Evolutionary conservation across 2,797 vertebrate genomes (phyloP).

Genomic region (Malacoraja senta): DNA sequence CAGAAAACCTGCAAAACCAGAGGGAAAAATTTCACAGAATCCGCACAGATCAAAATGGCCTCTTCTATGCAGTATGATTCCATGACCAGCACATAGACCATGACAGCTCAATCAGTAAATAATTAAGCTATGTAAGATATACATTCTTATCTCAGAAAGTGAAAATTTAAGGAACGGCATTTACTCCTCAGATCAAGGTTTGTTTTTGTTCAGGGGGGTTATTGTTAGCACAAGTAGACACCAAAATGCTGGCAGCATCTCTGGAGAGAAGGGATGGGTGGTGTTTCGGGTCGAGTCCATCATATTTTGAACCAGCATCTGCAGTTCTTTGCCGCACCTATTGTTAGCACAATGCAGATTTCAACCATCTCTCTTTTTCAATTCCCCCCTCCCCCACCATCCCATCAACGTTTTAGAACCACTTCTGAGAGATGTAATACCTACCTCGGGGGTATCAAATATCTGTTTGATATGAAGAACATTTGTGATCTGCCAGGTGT

Average conservation of each 20-base stretch:
- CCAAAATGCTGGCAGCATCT: too few species aligned
- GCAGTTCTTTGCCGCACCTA: not conserved
- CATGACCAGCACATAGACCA: not conserved
- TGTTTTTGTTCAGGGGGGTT: not conserved
- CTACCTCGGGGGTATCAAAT: conserved; percentile 82
- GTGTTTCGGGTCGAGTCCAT: too few species aligned
- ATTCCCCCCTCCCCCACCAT: too few species aligned
- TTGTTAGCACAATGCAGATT: not conserved
- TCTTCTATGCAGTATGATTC: not conserved
- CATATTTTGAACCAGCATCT: too few species aligned
- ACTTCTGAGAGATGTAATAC: conserved; percentile 39
- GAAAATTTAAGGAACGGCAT: not conserved
- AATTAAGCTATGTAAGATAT: too few species aligned
- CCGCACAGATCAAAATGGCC: not conserved
- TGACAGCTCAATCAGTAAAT: not conserved
- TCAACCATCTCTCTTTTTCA: too few species aligned
- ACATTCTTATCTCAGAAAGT: not conserved
- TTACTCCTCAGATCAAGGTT: not conserved
- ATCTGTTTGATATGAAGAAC: conserved; percentile 80
- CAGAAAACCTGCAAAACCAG: not conserved
- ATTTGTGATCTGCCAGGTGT: conserved; percentile 86
- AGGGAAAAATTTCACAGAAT: not conserved
- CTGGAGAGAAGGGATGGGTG: too few species aligned
- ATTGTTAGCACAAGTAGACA: too few species aligned
- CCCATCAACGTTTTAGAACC: not conserved